phyloP scores from a whole-genome alignment of 2,888 invertebrate genomes.

The Drosophila suboccidentalis region DNA sequence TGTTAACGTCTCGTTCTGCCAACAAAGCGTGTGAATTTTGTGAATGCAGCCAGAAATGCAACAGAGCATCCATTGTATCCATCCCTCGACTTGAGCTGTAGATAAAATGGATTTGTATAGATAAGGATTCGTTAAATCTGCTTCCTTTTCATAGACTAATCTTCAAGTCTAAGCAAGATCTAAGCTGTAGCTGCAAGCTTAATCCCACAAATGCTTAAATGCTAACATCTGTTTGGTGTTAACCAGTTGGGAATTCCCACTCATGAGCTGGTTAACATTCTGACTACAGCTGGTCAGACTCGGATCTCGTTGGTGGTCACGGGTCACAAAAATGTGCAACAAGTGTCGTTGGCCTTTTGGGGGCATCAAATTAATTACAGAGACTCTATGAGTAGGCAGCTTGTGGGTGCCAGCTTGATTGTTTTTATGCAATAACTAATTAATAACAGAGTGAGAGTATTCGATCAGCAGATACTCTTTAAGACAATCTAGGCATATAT shows the following conservation, averaged over 20 bases:
- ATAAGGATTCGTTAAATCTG: slow-evolving; percentile 20
- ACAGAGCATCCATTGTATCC: slow-evolving; percentile 14
- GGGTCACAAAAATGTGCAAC: slow-evolving; percentile 44
- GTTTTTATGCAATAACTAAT: slow-evolving; percentile 54
- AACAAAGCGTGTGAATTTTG: slow-evolving; percentile 67
- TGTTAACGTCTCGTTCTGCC: neutral
- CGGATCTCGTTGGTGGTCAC: slow-evolving; percentile 11
- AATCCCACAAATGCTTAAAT: slow-evolving; percentile 8
- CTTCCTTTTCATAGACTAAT: neutral
- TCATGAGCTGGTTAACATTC: slow-evolving; percentile 6
- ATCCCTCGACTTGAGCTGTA: neutral
- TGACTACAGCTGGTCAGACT: slow-evolving; percentile 16
- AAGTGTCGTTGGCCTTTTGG: slow-evolving; percentile 74
- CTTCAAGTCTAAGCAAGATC: neutral
- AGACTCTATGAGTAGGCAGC: slow-evolving; percentile 14
- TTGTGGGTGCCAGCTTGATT: slow-evolving; percentile 42
- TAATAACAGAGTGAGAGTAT: neutral
- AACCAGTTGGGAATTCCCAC: slow-evolving; percentile 13
- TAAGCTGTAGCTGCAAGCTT: neutral
- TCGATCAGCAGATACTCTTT: slow-evolving; percentile 4
- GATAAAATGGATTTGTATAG: slow-evolving; percentile 18
- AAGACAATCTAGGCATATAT: neutral
- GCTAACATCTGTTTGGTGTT: slow-evolving; percentile 15
- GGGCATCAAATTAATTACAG: slow-evolving; percentile 61
- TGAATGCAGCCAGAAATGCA: slow-evolving; percentile 50